phyloP scores from a whole-genome alignment of 2,888 invertebrate genomes.

The Priocnemis perturbator region DNA sequence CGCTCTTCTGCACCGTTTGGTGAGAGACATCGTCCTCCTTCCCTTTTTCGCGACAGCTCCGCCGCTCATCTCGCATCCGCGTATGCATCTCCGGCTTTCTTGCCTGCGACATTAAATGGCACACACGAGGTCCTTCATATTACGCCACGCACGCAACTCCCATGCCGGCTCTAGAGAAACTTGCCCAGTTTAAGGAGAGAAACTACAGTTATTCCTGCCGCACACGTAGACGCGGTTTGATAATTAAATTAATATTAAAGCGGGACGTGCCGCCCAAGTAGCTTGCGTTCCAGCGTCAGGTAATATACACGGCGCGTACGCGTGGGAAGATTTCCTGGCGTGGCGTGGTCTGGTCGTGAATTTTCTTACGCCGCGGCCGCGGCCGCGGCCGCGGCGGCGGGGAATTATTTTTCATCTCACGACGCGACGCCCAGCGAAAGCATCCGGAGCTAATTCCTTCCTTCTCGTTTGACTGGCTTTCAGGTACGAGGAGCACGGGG shows the following conservation, averaged over 20 bases:
- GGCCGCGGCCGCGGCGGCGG: no score
- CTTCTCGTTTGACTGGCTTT: background rate
- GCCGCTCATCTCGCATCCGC: no score
- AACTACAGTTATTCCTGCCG: background rate
- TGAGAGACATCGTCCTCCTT: conserved; percentile 55
- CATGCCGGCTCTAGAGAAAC: background rate
- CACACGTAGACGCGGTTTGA: background rate
- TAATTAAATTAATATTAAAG: conserved; percentile 8
- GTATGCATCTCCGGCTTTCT: background rate
- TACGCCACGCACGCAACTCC: conserved; percentile 1
- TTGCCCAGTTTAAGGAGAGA: background rate
- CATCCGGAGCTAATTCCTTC: conserved; percentile 18
- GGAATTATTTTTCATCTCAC: no score
- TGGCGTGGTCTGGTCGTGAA: background rate
- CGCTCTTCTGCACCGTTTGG: conserved; percentile 71
- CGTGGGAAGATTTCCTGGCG: no score
- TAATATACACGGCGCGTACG: no score
- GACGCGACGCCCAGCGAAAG: no score
- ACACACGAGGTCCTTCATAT: conserved; percentile 1
- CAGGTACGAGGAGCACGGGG: conserved; percentile 73
- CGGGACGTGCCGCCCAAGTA: no score
- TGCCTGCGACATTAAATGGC: background rate
- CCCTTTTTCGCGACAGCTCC: conserved; percentile 1
- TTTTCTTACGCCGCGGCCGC: no score
- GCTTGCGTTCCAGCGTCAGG: no score